A percentile compares a stretch with the other conserved stretches of the same genome.
phyloP scores from a whole-genome alignment of 2,797 vertebrate species.

The Pitangus sulphuratus region DNA sequence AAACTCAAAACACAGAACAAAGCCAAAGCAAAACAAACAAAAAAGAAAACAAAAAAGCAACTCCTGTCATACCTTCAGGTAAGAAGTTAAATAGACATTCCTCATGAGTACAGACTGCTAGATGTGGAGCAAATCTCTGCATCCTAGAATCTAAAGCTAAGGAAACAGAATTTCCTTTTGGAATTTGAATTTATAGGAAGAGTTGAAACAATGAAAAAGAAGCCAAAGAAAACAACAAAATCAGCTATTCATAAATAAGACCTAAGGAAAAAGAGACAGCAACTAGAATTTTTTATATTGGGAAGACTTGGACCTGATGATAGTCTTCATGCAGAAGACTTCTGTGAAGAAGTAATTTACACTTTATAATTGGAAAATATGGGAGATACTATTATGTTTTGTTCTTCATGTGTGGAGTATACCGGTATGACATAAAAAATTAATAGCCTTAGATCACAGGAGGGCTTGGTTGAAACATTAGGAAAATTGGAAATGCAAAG shows the following conservation, averaged over 20 bases:
- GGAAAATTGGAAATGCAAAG: neutral
- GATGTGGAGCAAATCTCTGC: neutral
- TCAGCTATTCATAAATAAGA: neutral
- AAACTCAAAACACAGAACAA: neutral
- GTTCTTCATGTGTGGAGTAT: fast-evolving
- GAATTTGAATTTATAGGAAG: neutral
- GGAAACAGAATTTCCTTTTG: neutral
- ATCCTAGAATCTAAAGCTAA: neutral
- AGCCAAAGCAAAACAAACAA: neutral
- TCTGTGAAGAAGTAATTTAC: neutral
- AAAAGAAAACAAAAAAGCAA: too few species aligned
- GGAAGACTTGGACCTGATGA: neutral
- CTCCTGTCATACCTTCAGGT: neutral
- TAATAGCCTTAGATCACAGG: neutral
- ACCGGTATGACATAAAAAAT: neutral
- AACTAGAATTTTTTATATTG: neutral
- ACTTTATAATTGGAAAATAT: neutral
- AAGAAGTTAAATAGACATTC: neutral
- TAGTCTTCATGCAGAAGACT: neutral
- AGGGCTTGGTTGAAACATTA: neutral
- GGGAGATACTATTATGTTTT: neutral
- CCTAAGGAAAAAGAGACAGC: neutral
- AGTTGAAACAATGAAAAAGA: neutral
- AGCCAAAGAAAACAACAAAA: neutral
- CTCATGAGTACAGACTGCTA: neutral